Percentiles rank a stretch among this genome's conserved stretches.
Evolutionary conservation across 1,140 invertebrate species (phyloP).

Genomic region (Belonocnema kinseyi): DNA sequence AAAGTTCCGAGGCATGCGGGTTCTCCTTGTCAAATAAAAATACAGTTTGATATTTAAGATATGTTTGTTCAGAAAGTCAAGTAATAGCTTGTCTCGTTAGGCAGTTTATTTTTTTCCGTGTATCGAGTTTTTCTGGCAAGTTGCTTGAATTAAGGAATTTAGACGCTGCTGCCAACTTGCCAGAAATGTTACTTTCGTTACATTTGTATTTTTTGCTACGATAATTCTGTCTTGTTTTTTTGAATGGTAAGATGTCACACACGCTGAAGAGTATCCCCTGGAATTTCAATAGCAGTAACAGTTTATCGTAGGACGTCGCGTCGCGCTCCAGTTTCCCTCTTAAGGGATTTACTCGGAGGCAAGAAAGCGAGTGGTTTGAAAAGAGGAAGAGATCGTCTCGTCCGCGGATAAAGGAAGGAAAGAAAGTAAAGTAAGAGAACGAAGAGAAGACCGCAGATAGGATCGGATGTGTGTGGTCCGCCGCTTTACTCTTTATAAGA

Average conservation of each 20-base stretch:
- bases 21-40: no score
- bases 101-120: no score
- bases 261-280: background rate
- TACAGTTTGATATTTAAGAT: no score
- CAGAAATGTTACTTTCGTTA: no score
- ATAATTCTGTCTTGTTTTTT: background rate
- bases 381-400: conserved; percentile 53
- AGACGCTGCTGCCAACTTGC: no score
- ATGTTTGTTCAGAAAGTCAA: no score
- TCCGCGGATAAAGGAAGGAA: conserved; percentile 57
- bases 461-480: conserved; percentile 75
- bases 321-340: conserved; percentile 28
- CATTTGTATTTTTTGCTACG: no score
- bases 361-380: conserved; percentile 45
- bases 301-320: conserved; percentile 21
- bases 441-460: conserved; percentile 64
- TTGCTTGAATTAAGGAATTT: no score
- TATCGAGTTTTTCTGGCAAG: no score
- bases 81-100: no score
- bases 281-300: conserved; percentile 1
- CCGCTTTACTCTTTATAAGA: conserved; percentile 74
- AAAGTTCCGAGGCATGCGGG: no score
- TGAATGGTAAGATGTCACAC: background rate
- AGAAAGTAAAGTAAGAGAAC: conserved; percentile 54
- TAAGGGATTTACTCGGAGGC: conserved; percentile 30